A percentile compares a stretch with the other conserved stretches of the same genome.
Evolutionary conservation across 2,113 vertebrate genomes (phyloP).

Genomic region (Rhea americana): DNA sequence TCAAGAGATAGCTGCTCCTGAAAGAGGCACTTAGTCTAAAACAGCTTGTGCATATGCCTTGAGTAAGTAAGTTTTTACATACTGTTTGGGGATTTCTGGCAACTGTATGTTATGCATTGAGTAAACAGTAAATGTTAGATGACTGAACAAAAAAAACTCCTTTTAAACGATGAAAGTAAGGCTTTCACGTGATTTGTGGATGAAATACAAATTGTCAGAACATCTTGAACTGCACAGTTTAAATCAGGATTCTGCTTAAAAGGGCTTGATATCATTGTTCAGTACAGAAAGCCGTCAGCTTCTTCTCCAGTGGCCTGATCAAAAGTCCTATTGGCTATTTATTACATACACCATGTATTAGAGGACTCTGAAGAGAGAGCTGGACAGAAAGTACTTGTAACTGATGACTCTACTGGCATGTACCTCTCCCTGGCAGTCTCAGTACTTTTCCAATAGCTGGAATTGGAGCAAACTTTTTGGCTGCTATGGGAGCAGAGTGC

Average conservation of each 20-base stretch:
- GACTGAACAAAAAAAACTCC: not conserved
- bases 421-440: not conserved
- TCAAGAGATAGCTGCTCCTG: not conserved
- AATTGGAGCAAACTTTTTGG: not conserved
- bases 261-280: not conserved
- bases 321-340: not conserved
- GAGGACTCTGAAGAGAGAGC: not conserved
- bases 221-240: not conserved
- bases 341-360: not conserved
- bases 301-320: not conserved
- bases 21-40: accelerated
- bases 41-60: not conserved
- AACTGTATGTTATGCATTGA: not conserved
- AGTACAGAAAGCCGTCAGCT: not conserved
- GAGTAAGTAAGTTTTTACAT: not conserved
- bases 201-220: not conserved
- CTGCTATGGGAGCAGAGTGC: not conserved
- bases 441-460: not conserved
- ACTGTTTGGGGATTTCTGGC: not conserved
- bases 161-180: not conserved
- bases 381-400: not conserved
- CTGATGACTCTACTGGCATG: not conserved
- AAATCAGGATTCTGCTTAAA: not conserved
- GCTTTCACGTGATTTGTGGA: not conserved
- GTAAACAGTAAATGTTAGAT: not conserved